Evolutionary conservation across 2,797 vertebrate genomes (phyloP).

Genomic region (Staurois parvus): DNA sequence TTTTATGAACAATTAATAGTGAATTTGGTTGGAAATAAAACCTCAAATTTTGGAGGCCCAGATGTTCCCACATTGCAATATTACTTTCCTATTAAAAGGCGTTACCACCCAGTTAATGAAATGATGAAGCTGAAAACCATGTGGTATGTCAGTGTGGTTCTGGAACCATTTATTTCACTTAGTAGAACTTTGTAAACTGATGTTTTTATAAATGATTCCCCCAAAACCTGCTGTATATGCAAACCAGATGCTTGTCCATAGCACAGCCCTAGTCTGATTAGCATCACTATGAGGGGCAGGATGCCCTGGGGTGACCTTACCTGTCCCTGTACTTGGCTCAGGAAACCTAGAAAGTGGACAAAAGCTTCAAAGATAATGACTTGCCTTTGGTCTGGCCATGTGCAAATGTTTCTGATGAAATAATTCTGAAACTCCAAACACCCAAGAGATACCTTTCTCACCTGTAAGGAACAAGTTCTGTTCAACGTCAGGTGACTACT

Average conservation of each 20-base stretch:
- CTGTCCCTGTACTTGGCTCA: conserved; percentile 1
- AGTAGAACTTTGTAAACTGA: neutral
- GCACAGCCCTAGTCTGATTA: conserved; percentile 8
- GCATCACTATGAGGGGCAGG: neutral
- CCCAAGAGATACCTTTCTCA: too few relatives aligned
- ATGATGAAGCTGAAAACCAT: conserved; percentile 14
- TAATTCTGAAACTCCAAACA: too few relatives aligned
- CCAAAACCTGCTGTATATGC: conserved; percentile 11
- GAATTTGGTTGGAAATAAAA: conserved; percentile 9
- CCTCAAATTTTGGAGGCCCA: neutral
- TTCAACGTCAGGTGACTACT: too few relatives aligned
- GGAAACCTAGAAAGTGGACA: neutral
- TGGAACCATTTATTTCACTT: conserved; percentile 18
- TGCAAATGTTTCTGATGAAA: too few relatives aligned
- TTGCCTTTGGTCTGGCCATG: neutral
- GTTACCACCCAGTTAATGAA: conserved; percentile 28
- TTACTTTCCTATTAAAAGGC: conserved; percentile 28
- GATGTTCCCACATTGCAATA: conserved; percentile 35
- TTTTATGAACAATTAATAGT: neutral
- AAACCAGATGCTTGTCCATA: conserved; percentile 7
- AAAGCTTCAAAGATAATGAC: neutral
- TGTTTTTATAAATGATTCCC: conserved; percentile 18
- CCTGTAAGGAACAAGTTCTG: too few relatives aligned
- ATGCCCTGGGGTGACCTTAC: neutral
- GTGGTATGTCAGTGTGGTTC: conserved; percentile 19